phyloP scores from a whole-genome alignment of 2,888 invertebrate species.

The Melieria crassipennis region DNA sequence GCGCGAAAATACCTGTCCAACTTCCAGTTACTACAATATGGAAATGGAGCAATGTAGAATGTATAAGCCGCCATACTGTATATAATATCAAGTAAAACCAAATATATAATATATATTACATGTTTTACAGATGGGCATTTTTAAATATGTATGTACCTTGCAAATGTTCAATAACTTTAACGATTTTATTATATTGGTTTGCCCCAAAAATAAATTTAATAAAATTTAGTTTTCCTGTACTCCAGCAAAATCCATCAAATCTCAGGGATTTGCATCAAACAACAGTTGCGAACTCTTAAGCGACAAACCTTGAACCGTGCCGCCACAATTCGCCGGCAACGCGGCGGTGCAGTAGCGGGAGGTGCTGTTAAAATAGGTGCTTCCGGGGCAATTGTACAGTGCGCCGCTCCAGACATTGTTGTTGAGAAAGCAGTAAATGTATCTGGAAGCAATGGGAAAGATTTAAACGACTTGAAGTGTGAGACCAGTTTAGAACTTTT shows the following conservation, averaged over 20 bases:
- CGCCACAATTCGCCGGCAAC: constrained; percentile 47
- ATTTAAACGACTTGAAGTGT: neutral
- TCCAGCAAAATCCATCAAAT: neutral
- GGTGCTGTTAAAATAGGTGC: constrained; percentile 46
- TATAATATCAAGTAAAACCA: constrained; percentile 20
- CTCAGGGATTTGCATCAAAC: neutral
- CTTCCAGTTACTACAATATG: constrained; percentile 47
- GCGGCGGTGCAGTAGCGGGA: constrained; percentile 40
- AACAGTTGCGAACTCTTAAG: constrained; percentile 5
- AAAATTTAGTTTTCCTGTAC: neutral
- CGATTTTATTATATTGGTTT: neutral
- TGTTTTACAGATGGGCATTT: neutral
- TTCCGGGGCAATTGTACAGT: constrained; percentile 51
- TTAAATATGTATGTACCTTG: no score
- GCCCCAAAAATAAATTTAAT: neutral
- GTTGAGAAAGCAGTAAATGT: constrained; percentile 48
- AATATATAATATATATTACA: neutral
- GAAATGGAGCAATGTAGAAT: constrained; percentile 47
- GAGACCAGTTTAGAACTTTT: no score
- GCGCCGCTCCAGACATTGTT: constrained; percentile 49
- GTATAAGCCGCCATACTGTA: constrained; percentile 50
- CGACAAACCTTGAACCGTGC: constrained; percentile 37
- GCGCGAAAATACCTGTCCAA: constrained; percentile 47
- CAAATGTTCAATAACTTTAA: neutral
- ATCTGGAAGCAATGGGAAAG: constrained; percentile 36